Base-by-base conservation (phyloP, 2,888 invertebrate species). In the Drosophila birchii region DNA sequence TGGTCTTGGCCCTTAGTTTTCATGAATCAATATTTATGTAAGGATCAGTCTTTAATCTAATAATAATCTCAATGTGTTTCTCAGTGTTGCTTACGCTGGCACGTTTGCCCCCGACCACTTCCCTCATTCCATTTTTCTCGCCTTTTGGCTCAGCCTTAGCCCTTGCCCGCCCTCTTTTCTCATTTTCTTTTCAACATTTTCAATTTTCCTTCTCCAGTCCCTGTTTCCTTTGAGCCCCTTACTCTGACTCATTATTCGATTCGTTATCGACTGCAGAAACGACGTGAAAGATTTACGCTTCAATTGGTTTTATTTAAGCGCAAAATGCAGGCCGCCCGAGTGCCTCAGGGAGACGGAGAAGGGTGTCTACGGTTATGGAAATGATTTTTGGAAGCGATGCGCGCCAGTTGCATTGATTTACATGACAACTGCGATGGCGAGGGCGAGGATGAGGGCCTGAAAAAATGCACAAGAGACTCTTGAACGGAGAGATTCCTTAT, bases 201-300 rank as follows among this genome's bases (percentile, higher is more conserved):
- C 16, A 26, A 63, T 51, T 59, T 47, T 16, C 59, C 18, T 34
- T 12, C 47, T 32, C 34, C 44, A 6, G 5, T 20, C 23, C 29
- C n/a, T 6, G 16, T 51, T 51, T 51, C 16, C 51, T 51, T 16
- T 5, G 3, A 23, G 34, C 20, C 34, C 70, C 53, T 39, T 55
- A 55, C 49, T 55, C 58, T 44, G 43, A 56, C 78, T 81, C 78
- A 76, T 79, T 81, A 81, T 81, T 49, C 67, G 79, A 45, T 67
- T 71, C 85, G 81, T 79, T 86, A 86, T 71, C 78, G 59, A 62
- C 63, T 61, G 47, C 63, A 49, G 44, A 47, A 62, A 73, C 60
- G 71, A 87, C 80, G 78, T 82, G 83, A 76, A 79, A 84, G 87
- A 88, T 88, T 88, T 84, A 81, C 85, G 87, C 82, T 86, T 86